phyloP scores from a whole-genome alignment of 1,140 invertebrate species.

The Drosophila santomea region DNA sequence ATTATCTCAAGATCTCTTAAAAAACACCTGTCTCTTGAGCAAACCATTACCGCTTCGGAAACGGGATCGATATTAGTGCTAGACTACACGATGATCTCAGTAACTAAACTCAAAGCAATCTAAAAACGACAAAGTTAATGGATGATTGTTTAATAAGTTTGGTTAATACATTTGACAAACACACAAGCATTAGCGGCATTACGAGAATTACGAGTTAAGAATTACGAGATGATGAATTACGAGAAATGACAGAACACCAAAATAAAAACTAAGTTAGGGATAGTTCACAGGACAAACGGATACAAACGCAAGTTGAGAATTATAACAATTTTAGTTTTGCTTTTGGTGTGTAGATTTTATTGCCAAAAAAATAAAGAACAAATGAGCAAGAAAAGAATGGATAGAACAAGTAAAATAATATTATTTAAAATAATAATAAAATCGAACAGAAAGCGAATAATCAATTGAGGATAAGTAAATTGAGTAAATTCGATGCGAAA shows the following conservation, averaged over 20 bases:
- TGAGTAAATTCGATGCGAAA: conserved; percentile 69
- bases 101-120: conserved; percentile 28
- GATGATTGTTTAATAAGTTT: conserved; percentile 54
- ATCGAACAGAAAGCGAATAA: conserved; percentile 56
- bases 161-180: conserved; percentile 81
- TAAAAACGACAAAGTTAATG: conserved; percentile 7
- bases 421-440: conserved; percentile 62
- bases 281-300: conserved; percentile 21
- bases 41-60: conserved; percentile 36
- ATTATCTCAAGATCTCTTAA: not conserved
- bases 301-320: conserved; percentile 45
- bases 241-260: conserved; percentile 71
- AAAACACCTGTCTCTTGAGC: conserved; percentile 10
- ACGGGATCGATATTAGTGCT: conserved; percentile 36
- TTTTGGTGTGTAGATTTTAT: conserved; percentile 68
- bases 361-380: conserved; percentile 61
- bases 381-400: conserved; percentile 24
- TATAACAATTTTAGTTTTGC: conserved; percentile 72
- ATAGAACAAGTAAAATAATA: conserved; percentile 61
- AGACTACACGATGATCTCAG: conserved; percentile 35
- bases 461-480: conserved; percentile 52
- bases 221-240: conserved; percentile 14
- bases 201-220: conserved; percentile 34
- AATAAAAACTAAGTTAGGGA: conserved; percentile 30
- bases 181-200: conserved; percentile 58